A percentile compares a stretch with the other conserved stretches of the same genome.
Evolutionary conservation across 2,797 vertebrate species (phyloP).

Genomic region (Hephaestus fuliginosus): DNA sequence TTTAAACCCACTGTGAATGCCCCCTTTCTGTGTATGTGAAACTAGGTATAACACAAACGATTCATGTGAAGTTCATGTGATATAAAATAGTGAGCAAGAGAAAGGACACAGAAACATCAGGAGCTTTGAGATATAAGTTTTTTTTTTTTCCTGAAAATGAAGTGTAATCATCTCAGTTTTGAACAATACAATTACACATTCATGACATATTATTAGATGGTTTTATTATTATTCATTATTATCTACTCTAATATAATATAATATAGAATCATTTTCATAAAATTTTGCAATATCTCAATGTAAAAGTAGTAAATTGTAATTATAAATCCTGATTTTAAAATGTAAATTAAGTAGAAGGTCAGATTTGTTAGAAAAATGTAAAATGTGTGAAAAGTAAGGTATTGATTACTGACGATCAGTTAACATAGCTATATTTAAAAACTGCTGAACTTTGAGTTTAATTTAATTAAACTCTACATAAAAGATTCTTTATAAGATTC

Average conservation of each 20-base stretch:
- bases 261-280: neutral
- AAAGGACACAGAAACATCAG: slow-evolving; percentile 10
- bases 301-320: neutral
- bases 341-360: neutral
- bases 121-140: neutral
- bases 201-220: neutral
- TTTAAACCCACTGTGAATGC: slow-evolving; percentile 66
- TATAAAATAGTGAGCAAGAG: slow-evolving; percentile 21
- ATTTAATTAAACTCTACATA: neutral
- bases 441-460: neutral
- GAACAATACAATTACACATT: neutral
- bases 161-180: neutral
- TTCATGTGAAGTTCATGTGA: slow-evolving; percentile 51
- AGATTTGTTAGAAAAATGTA: neutral
- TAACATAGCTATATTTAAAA: neutral
- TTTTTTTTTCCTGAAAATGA: neutral
- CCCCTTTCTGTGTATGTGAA: slow-evolving; percentile 60
- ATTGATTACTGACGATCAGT: neutral
- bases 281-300: neutral
- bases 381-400: neutral
- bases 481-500: neutral
- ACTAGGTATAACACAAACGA: slow-evolving; percentile 32
- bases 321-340: neutral
- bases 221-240: neutral
- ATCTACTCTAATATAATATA: neutral